Evolutionary conservation across 2,113 vertebrate species (phyloP), one percentile per base, ranked within the genome.

Genomic region (Marcusenius ussheri): DNA sequence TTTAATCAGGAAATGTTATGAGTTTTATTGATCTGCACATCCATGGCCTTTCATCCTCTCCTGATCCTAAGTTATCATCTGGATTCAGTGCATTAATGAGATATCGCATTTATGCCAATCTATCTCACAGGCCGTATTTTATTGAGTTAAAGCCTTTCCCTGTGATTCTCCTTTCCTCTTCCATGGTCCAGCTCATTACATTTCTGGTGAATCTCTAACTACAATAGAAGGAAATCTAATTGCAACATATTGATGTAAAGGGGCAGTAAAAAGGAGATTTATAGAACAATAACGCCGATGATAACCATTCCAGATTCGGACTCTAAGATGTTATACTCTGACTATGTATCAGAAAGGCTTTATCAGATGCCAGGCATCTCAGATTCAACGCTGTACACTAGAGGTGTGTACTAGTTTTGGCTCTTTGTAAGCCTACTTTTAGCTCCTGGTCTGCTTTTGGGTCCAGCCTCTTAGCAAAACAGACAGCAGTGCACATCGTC

Each of bases 1-100:
- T 62, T 91, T 91, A 89, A 89, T 74, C 80, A 66, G 56, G 31
- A 51, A 50, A 91, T 92, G 87, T 92, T 90, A 77, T 87, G 58
- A 66, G 83, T 93, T 92, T 88, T 87, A 80, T 83, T 51, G 27
- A 51, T 83, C 46, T 21, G 46, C 39, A 50, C 39, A 50, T 90
- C 27, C n/a, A 9, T 42, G 42, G 13, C 49, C 88, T 45, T 85
- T 83, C 80, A 13, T 45, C 17, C 51, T 84, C 11, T 85, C 46
- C 35, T 49, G 6, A 45, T 87, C 47, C 35, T 17, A 53, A 42
- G 56, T 62, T 39, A 86, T 42, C 77, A 56, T 62, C 45, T 11
- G 39, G 83, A 83, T 86, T 86, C n/a, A 86, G 83, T 3, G 53
- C 51, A 89, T 83, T 80, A 83, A 49, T 83, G 77, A 53, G 83